phyloP scores from a whole-genome alignment of 2,113 vertebrate genomes.

The Hippocampus mohnikei region DNA sequence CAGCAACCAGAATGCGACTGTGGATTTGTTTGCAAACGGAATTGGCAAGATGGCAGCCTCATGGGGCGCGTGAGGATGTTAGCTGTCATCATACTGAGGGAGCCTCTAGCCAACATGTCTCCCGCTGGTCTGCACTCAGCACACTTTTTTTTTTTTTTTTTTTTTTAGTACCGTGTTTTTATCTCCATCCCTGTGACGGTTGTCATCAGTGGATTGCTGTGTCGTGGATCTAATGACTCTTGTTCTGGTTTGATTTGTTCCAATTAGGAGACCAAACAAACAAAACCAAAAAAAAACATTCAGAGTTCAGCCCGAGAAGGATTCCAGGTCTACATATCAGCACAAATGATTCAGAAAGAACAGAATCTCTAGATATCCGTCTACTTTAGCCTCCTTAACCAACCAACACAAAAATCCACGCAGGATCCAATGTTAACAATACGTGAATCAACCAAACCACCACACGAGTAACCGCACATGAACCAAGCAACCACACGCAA shows the following conservation, averaged over 20 bases:
- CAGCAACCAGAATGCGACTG: constrained; percentile 27
- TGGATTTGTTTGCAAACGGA: background rate
- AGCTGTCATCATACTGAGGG: constrained; percentile 50
- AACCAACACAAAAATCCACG: too few relatives aligned
- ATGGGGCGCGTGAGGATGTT: constrained; percentile 24
- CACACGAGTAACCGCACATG: too few relatives aligned
- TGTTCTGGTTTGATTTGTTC: background rate
- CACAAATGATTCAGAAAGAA: too few relatives aligned
- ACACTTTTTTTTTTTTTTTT: background rate
- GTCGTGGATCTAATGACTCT: background rate
- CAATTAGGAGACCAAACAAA: background rate
- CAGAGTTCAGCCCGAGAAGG: background rate
- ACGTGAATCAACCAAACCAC: too few relatives aligned
- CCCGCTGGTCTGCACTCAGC: constrained; percentile 37
- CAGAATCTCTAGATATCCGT: too few relatives aligned
- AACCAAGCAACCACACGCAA: too few relatives aligned
- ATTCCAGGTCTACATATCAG: background rate
- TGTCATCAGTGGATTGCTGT: background rate
- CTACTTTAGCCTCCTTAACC: too few relatives aligned
- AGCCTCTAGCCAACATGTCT: constrained; percentile 46
- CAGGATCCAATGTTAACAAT: too few relatives aligned
- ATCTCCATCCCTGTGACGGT: background rate
- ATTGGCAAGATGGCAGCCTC: constrained; percentile 27
- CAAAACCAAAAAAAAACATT: background rate
- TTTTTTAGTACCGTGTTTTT: background rate